Evolutionary conservation across 2,797 vertebrate species (phyloP).

Genomic region (Mus minutoides): DNA sequence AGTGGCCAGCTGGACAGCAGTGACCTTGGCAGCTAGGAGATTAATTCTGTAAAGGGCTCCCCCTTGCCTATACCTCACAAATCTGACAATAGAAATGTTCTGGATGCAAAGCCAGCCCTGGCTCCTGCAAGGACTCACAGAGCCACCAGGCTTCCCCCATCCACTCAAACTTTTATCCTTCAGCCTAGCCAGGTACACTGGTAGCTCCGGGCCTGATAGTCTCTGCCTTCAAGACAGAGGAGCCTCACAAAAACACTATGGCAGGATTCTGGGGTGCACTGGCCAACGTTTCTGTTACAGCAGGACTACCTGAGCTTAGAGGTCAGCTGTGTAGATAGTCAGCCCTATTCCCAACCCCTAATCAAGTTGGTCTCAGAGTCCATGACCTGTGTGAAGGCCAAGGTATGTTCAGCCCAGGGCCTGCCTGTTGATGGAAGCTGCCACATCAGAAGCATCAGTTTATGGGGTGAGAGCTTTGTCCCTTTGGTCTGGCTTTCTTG

Average conservation of each 20-base stretch:
- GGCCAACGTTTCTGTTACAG: not conserved
- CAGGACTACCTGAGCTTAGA: not conserved
- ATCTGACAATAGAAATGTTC: not conserved
- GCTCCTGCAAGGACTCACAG: not conserved
- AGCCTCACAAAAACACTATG: not conserved
- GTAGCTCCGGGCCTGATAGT: not conserved
- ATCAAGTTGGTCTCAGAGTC: not conserved
- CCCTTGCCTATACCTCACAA: not conserved
- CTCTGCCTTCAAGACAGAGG: not conserved
- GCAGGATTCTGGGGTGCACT: not conserved
- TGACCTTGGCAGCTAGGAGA: not conserved
- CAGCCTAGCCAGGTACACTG: not conserved
- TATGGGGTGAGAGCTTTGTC: not conserved
- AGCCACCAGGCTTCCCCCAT: not conserved
- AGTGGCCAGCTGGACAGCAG: not conserved
- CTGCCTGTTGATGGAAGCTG: not conserved
- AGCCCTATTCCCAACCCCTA: not conserved
- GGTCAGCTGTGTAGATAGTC: not conserved
- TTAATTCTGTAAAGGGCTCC: slow-evolving; percentile 9
- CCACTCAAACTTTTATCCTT: not conserved
- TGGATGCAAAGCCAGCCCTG: not conserved
- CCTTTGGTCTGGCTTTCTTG: not conserved
- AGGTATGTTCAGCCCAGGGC: not conserved
- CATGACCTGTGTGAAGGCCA: slow-evolving; percentile 1
- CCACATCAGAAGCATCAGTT: not conserved